Base-by-base conservation (phyloP, 2,113 vertebrate genomes). In the Catharus minimus region DNA sequence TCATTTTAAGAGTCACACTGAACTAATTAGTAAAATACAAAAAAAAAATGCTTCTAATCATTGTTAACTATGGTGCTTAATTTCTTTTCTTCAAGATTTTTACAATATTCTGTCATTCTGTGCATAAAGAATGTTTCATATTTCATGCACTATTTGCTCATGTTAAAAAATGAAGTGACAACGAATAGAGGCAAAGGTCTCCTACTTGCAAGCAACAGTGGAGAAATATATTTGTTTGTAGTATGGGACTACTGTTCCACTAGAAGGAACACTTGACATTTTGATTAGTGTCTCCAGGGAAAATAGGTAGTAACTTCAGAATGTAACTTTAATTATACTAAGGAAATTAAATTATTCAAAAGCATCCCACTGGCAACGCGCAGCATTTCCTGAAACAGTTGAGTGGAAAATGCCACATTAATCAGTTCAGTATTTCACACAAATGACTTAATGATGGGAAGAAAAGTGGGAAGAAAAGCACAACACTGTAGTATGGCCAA, bases 261-360 rank as follows among this genome's bases (percentile, higher is more conserved):
- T 90, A 93, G 94, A 95, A 95, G 78, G 75, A 95, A 79, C 95
- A 95, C 96, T 96, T 97, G 96, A 97, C 97, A 97, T 98, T 97
- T 97, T 98, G 93, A 96, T 95, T 89, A 97, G 78, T 87, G 91
- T 83, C 96, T 97, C 92, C 30, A 81, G 96, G 95, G 96, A 94
- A 89, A 96, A 97, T 89, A 95, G 90, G 90, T 95, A 93, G 92
- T 97, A 97, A 97, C 94, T 97, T 96, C 94, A 96, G 91, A 97
- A 97, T 44, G 71, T 89, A 96, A 87, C 97, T 97, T 97, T 97
- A 96, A 97, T 98, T 97, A 97, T 95, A 95, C 86, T 96, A 92
- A 95, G 88, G 94, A 97, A 94, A 96, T 96, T 96, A 94, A 93
- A 95, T 97, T 97, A 96, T 97, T 97, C 94, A 96, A 95, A 97